Evolutionary conservation across 2,888 invertebrate species (phyloP).

Genomic region (Drosophila seclusa): DNA sequence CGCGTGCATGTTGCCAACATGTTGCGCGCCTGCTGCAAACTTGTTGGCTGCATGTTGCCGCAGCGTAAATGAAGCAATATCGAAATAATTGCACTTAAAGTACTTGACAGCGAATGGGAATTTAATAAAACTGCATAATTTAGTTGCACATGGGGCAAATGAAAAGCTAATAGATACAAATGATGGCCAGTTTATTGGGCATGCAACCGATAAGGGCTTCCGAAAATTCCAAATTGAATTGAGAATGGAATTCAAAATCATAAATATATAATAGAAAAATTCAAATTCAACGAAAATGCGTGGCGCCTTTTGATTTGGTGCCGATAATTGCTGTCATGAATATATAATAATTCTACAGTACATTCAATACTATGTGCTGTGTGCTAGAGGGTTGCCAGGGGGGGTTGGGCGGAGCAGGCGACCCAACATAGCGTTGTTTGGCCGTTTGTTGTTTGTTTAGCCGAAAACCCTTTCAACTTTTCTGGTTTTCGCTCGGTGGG

Average conservation of each 20-base stretch:
- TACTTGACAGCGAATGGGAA: slow-evolving; percentile 52
- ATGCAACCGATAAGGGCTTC: slow-evolving; percentile 46
- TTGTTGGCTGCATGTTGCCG: slow-evolving; percentile 65
- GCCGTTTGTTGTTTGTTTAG: slow-evolving; percentile 46
- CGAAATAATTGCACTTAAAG: slow-evolving; percentile 51
- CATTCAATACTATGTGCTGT: slow-evolving; percentile 26
- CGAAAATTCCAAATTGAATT: slow-evolving; percentile 36
- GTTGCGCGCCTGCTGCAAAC: slow-evolving; percentile 59
- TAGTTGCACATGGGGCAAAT: slow-evolving; percentile 45
- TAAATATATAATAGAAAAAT: slow-evolving; percentile 45
- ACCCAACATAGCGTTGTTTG: slow-evolving; percentile 18
- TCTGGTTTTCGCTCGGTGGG: slow-evolving; percentile 45
- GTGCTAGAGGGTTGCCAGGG: background rate
- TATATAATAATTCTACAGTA: slow-evolving; percentile 53
- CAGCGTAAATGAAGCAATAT: slow-evolving; percentile 57
- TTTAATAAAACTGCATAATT: slow-evolving; percentile 43
- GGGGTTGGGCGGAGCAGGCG: slow-evolving; percentile 16
- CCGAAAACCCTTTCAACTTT: slow-evolving; percentile 66
- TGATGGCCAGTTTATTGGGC: slow-evolving; percentile 31
- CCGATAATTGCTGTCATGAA: slow-evolving; percentile 79
- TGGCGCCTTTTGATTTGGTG: slow-evolving; percentile 65
- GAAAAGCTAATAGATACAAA: slow-evolving; percentile 58
- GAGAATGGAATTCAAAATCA: slow-evolving; percentile 24
- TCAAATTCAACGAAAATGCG: slow-evolving; percentile 20
- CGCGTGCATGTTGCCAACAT: slow-evolving; percentile 45